Percentiles rank a stretch among this genome's conserved stretches.
phyloP scores from a whole-genome alignment of 2,113 vertebrate species.

The Cyrtonyx montezumae region DNA sequence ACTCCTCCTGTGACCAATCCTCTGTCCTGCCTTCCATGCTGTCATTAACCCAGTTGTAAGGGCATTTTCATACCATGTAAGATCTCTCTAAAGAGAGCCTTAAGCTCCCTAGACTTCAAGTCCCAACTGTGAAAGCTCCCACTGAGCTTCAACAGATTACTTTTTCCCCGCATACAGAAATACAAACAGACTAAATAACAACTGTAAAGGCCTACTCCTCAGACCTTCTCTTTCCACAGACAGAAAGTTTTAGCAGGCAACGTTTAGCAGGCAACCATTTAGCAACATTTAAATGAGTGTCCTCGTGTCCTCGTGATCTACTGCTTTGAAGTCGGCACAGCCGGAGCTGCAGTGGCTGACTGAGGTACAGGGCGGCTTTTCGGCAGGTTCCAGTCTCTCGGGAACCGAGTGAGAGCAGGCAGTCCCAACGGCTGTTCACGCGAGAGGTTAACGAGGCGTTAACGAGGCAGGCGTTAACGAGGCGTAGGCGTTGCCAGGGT shows the following conservation, averaged over 20 bases:
- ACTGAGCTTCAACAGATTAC: neutral
- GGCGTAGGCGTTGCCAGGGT: no score
- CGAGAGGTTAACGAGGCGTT: no score
- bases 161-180: neutral
- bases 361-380: no score
- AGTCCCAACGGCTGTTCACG: no score
- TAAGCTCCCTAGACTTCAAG: neutral
- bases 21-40: accelerated
- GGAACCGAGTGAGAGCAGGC: no score
- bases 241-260: neutral
- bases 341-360: no score
- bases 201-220: neutral
- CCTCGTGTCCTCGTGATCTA: no score
- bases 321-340: no score
- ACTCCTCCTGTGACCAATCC: neutral
- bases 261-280: neutral
- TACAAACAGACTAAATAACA: neutral
- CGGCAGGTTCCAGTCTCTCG: no score
- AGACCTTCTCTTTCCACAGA: neutral
- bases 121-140: neutral
- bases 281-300: neutral
- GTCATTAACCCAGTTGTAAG: neutral
- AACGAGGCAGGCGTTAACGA: no score
- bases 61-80: neutral
- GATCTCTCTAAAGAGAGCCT: neutral